Evolutionary conservation across 2,888 invertebrate genomes (phyloP).

Genomic region (Micropterix aruncella): DNA sequence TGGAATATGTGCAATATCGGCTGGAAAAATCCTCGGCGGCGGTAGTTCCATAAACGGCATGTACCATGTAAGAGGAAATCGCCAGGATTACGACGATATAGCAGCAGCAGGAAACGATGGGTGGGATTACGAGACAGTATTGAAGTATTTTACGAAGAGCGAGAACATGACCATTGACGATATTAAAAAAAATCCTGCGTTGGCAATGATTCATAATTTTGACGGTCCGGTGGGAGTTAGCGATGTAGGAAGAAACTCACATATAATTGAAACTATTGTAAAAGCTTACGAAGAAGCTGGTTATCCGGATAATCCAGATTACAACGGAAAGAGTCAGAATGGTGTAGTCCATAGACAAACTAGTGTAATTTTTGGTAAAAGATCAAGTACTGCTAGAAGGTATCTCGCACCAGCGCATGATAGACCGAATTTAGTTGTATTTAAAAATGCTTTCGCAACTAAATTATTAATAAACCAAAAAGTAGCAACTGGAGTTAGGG

Average conservation of each 20-base stretch:
- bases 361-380: background rate
- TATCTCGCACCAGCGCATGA: background rate
- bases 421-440: background rate
- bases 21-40: conserved; percentile 50
- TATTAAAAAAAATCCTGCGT: too few relatives aligned
- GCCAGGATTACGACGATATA: conserved; percentile 66
- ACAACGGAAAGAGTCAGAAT: too few relatives aligned
- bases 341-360: too few relatives aligned
- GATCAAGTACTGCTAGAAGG: background rate
- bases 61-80: conserved; percentile 71
- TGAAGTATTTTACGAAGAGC: conserved; percentile 64
- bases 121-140: conserved; percentile 64
- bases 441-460: background rate
- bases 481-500: background rate
- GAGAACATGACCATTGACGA: too few relatives aligned
- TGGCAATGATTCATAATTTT: too few relatives aligned
- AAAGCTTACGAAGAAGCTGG: too few relatives aligned
- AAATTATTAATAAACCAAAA: background rate
- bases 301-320: too few relatives aligned
- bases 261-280: too few relatives aligned
- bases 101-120: conserved; percentile 57
- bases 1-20: background rate
- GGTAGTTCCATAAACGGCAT: conserved; percentile 74
- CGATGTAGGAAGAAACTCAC: too few relatives aligned
- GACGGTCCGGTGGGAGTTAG: too few relatives aligned